A percentile compares a stretch with the other conserved stretches of the same genome.
These are phyloP conservation scores for Trachythela sp. DNA, from an alignment of 64 coral and sea anemone species.

Conservation along the genomic window DNA sequence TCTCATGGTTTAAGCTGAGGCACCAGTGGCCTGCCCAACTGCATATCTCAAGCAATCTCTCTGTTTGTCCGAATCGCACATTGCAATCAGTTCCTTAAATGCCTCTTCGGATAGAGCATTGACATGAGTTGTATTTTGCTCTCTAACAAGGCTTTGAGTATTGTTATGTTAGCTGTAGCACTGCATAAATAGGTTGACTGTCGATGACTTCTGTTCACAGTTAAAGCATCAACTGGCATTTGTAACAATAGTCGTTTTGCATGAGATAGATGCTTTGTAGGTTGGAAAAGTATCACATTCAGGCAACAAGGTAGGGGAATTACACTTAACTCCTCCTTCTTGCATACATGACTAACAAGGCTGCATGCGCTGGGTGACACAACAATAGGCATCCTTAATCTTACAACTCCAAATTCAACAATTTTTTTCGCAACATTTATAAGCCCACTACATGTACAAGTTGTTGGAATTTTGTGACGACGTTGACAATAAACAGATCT, in stretches of 20 bases:
- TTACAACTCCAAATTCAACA: not conserved
- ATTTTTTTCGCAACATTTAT: constrained; percentile 13
- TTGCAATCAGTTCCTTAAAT: not conserved
- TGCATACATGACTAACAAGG: not conserved
- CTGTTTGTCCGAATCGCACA: not conserved
- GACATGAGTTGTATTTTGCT: not conserved
- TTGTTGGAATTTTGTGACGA: not conserved
- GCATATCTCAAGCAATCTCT: not conserved
- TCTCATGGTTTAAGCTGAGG: not conserved
- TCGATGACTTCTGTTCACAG: not conserved
- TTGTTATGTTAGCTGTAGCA: not conserved
- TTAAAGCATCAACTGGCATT: not conserved
- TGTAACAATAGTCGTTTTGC: not conserved
- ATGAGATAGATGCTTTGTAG: not conserved
- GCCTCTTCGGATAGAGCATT: not conserved
- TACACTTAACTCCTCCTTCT: not conserved
- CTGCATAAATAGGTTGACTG: not conserved
- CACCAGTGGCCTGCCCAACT: not conserved
- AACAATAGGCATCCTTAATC: not conserved
- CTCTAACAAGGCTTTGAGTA: not conserved
- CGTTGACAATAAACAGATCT: not conserved
- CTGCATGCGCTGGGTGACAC: not conserved
- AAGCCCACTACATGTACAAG: not conserved
- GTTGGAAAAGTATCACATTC: not conserved
- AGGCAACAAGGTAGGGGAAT: not conserved